Percentiles rank a stretch among this genome's conserved stretches.
Evolutionary conservation across 2,888 invertebrate genomes (phyloP).

Genomic region (Drosophila pegasa): DNA sequence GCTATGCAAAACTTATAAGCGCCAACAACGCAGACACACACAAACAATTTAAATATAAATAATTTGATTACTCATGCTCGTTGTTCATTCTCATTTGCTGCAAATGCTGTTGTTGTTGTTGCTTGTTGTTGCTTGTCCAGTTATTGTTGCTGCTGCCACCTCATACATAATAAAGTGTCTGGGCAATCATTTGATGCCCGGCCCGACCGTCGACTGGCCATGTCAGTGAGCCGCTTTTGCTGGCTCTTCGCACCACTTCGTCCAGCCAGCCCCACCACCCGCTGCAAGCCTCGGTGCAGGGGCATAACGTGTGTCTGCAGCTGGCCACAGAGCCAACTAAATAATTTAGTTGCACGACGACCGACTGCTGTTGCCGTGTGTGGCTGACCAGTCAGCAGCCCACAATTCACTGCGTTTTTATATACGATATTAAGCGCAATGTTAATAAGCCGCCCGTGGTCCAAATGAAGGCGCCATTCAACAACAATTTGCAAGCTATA

Average conservation of each 20-base stretch:
- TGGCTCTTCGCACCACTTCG: background rate
- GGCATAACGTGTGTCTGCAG: slow-evolving; percentile 51
- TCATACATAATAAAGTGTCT: slow-evolving; percentile 81
- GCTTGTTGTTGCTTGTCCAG: slow-evolving; percentile 37
- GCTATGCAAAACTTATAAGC: slow-evolving; percentile 56
- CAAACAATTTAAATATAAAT: slow-evolving; percentile 79
- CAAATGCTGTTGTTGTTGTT: slow-evolving; percentile 30
- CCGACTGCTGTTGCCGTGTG: slow-evolving; percentile 35
- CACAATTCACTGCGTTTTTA: slow-evolving; percentile 60
- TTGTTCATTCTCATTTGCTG: slow-evolving; percentile 64
- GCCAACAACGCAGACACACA: slow-evolving; percentile 62
- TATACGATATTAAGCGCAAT: slow-evolving; percentile 51
- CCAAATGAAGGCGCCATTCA: slow-evolving; percentile 19
- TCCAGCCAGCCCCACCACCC: background rate
- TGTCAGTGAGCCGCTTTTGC: slow-evolving; percentile 63
- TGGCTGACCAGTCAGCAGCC: slow-evolving; percentile 55
- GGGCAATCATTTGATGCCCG: slow-evolving; percentile 75
- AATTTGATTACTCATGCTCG: slow-evolving; percentile 76
- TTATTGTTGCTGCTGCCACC: slow-evolving; percentile 42
- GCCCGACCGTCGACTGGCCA: slow-evolving; percentile 41
- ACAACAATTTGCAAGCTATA: slow-evolving; percentile 14
- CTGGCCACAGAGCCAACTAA: slow-evolving; percentile 69
- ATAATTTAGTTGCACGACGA: slow-evolving; percentile 76
- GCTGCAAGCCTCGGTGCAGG: slow-evolving; percentile 18
- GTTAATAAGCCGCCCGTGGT: slow-evolving; percentile 61